Base-by-base conservation (phyloP, 1,140 invertebrate species). In the Lethocerus indicus region DNA sequence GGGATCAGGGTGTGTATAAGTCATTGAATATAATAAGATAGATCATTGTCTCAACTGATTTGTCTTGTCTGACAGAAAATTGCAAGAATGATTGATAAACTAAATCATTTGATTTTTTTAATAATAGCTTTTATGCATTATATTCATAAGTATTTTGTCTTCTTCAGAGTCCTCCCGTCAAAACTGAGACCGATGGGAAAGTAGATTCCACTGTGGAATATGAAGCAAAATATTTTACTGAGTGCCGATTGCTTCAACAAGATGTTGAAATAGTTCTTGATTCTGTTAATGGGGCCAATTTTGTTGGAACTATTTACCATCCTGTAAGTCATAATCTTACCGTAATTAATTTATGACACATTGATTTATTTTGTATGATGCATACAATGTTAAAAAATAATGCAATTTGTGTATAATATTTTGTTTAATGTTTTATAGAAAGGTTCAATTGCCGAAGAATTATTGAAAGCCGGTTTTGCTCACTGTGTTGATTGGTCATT, bases 401-500 rank as follows among this genome's bases (percentile, higher is more conserved):
- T 39, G n/a, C 14, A 27, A 52, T 55, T 46, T 42, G 2, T 18
- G 14, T 0, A 29, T 50, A 45, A 44, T 42, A 45, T 50, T 50
- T 23, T 29, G 45, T 35, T 50, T 53, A 46, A 42, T 50, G 28
- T 57, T 59, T 66, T 66, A 16, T 59, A 82, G 73, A 79, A 76
- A 62, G 83, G 84, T 53, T 97, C 97, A 60, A 98, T 99, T 66
- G 92, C 95, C 0, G 93, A 97, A 62, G 72, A 82, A 37, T 67
- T 99, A 35, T 62, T 99, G 43, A 76, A 68, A 53, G 85, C 95
- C 68, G 94, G 95, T 21, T 90, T 94, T 60, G 95, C 91, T 0
- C 81, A 79, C 61, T 97, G 92, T 62, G 88, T 97, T n/a, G 93
- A 98, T 63, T 96, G 92, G 92, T 93, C 88, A 7, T 84, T 98